Conservation (phyloP, 2,888 invertebrate genomes). For the Rhagium mordax region DNA sequence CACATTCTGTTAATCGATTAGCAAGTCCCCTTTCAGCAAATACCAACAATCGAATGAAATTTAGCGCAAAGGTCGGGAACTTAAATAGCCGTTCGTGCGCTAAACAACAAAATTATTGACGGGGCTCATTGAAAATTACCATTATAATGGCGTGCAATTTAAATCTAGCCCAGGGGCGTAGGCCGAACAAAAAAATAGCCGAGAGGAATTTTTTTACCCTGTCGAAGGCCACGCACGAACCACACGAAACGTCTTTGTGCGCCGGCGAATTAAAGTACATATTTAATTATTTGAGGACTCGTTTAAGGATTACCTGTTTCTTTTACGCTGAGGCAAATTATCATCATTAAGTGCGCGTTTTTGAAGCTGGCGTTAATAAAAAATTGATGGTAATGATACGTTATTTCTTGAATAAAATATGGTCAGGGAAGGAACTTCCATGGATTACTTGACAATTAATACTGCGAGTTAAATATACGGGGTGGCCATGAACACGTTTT, state of each 20-base stretch:
- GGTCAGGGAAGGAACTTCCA: not conserved
- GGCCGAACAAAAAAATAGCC: not conserved
- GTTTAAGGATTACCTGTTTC: not conserved
- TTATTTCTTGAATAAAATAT: not conserved
- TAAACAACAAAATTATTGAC: constrained; percentile 10
- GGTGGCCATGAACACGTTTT: not conserved
- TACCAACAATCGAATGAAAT: constrained; percentile 1
- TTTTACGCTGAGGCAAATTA: not conserved
- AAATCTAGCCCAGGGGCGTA: constrained; percentile 7
- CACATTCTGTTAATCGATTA: not conserved
- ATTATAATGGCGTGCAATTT: not conserved
- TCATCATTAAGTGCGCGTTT: not conserved
- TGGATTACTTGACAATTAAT: not conserved
- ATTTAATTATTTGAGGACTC: not conserved
- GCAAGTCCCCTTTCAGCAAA: not conserved
- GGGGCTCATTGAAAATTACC: constrained; percentile 16
- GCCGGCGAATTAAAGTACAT: not conserved
- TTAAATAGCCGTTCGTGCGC: constrained; percentile 9
- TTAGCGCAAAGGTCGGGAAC: constrained; percentile 5
- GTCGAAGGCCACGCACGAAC: not conserved
- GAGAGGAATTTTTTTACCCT: not conserved
- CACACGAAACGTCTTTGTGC: not conserved
- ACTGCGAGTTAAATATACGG: not conserved
- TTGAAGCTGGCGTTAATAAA: not conserved
- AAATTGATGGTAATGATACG: not conserved